These are phyloP conservation scores for Molossus molossus DNA, from an alignment of 2,797 vertebrate species.

Conservation along the genomic window DNA sequence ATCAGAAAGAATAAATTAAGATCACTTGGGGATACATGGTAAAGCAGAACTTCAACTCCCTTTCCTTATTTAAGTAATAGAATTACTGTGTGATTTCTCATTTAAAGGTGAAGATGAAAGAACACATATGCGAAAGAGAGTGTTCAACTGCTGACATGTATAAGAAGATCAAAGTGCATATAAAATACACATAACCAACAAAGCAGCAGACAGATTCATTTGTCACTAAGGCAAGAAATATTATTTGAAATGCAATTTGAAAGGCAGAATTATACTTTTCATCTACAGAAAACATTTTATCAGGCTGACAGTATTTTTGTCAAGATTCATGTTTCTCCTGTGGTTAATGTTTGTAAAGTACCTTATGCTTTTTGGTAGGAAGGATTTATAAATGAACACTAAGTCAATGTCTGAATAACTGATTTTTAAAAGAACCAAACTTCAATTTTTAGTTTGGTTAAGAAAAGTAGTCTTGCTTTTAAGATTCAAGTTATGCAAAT, in stretches of 20 bases:
- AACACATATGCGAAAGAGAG: background rate
- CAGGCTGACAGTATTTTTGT: slow-evolving; percentile 77
- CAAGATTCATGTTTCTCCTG: slow-evolving; percentile 77
- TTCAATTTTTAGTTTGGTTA: slow-evolving; percentile 60
- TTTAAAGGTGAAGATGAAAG: slow-evolving; percentile 33
- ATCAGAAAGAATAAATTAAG: background rate
- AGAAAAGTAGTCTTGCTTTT: slow-evolving; percentile 49
- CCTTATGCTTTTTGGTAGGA: slow-evolving; percentile 72
- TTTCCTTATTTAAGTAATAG: background rate
- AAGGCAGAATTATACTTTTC: slow-evolving; percentile 77
- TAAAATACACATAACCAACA: slow-evolving; percentile 19
- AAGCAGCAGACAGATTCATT: slow-evolving; percentile 60
- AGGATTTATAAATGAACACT: slow-evolving; percentile 77
- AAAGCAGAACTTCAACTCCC: background rate
- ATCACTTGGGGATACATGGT: background rate
- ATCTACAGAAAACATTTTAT: slow-evolving; percentile 78
- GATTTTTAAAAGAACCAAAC: slow-evolving; percentile 60
- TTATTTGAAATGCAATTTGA: slow-evolving; percentile 80
- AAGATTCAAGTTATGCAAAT: slow-evolving; percentile 59
- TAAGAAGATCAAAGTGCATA: slow-evolving; percentile 19
- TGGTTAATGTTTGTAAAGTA: slow-evolving; percentile 81
- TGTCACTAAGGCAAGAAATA: slow-evolving; percentile 67
- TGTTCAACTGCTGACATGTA: background rate
- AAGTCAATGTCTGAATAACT: slow-evolving; percentile 77
- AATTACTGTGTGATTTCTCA: background rate